Evolutionary conservation across 1,140 invertebrate species (phyloP), one percentile per base, ranked within the genome.

Genomic region (Aphaenogaster ashmeadi): DNA sequence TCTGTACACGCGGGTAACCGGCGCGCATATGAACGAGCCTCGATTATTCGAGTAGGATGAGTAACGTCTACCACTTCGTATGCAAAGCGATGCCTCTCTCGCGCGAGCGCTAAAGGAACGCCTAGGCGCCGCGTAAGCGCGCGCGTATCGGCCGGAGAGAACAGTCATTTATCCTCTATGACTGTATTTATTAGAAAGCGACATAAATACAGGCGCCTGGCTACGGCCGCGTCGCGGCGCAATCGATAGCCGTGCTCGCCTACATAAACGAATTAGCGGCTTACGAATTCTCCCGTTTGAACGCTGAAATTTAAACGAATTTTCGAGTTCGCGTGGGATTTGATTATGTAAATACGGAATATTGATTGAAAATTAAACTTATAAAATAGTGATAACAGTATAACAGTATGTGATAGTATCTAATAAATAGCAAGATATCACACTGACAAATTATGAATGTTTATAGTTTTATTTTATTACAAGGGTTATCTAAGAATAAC

Each of bases 41-140:
- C 79, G 87, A 92, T 93, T 91, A 92, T 93, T 92, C 89, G 77
- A 75, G n/a, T 41, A 87, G 91, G 85, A 92, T 91, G 90, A 92
- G 92, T 90, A 92, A 92, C 90, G 77, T 87, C 78, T 66, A 77
- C 58, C 56, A 72, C 60, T 93, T 91, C 86, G 78, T 92, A 93
- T 93, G 92, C 92, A 90, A 92, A 92, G 75, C 91, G 79, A 77
- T 58, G 58, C 38, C 50, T 15, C 5, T 44, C 66, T 47, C 44
- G 27, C 44, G 66, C 27, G 88, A 64, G 87, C 75, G 87, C 58
- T 74, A 72, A 87, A 77, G 52, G 56, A 81, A 72, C 78, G 80
- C 50, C 84, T 72, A 56, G 47, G 74, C 71, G 75, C 56, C 77
- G 62, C 60, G 21, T 81, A 41, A 38, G 47, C 33, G 75, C 41